Evolutionary conservation across 1,140 invertebrate species (phyloP).

Genomic region (fruit fly (Drosophila melanogaster)): DNA sequence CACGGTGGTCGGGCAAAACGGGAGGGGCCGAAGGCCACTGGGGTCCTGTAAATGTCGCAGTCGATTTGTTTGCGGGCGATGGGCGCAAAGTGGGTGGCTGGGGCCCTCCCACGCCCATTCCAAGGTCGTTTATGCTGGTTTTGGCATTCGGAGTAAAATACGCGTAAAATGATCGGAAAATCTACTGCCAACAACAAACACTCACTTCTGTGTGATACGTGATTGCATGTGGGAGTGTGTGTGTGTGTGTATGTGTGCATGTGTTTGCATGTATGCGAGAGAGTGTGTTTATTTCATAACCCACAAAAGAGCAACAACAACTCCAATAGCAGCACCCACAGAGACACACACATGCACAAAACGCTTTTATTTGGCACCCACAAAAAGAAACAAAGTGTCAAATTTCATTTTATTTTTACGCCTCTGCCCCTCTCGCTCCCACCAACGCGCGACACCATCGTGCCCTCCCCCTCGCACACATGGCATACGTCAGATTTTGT

Average conservation of each 20-base stretch:
- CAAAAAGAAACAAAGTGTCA: slow-evolving; percentile 52
- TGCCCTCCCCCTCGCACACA: slow-evolving; percentile 4
- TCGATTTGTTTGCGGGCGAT: slow-evolving; percentile 25
- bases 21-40: slow-evolving; percentile 16
- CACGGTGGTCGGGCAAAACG: too few relatives aligned
- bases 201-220: slow-evolving; percentile 3
- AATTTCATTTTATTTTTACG: slow-evolving; percentile 54
- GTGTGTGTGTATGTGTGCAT: not conserved
- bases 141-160: slow-evolving; percentile 51
- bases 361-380: slow-evolving; percentile 33
- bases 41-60: slow-evolving; percentile 44
- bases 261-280: too few relatives aligned
- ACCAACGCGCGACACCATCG: not conserved
- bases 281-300: slow-evolving; percentile 28
- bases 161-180: slow-evolving; percentile 57
- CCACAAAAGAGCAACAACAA: slow-evolving; percentile 16
- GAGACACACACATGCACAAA: slow-evolving; percentile 12
- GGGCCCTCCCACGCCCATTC: not conserved
- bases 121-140: slow-evolving; percentile 40
- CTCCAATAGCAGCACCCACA: not conserved
- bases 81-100: not conserved
- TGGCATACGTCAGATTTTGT: slow-evolving; percentile 55
- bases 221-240: not conserved
- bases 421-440: slow-evolving; percentile 4
- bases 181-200: slow-evolving; percentile 50